Base-by-base conservation (phyloP, 2,113 vertebrate genomes). In the Atherinomorus stipes region DNA sequence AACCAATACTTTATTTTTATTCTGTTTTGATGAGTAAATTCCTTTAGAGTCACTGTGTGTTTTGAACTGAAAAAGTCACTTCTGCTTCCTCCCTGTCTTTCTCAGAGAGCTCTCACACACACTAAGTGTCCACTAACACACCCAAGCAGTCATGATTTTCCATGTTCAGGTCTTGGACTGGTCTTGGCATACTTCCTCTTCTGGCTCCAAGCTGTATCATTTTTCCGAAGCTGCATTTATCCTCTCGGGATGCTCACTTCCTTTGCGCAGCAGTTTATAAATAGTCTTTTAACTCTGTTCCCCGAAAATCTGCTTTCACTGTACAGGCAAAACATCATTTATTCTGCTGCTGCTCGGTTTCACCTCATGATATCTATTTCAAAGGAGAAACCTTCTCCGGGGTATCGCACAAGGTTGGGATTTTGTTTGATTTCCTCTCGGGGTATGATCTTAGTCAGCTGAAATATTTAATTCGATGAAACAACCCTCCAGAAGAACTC, bases 161-260 rank as follows among this genome's bases (percentile, higher is more conserved):
- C 89, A 85, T 90, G 89, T 92, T 92, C 85, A 88, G 89, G 74
- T 89, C 84, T 87, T 86, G 88, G 85, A 91, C 85, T 80, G 11
- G 64, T 85, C 83, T 74, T 77, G 80, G 50, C 60, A 16, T 83
- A 86, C 88, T 93, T 93, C 92, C 92, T 93, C 78, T 87, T 72
- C 85, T 93, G 91, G 91, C 93, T 91, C 86, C 80, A 51, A 83
- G 85, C 89, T 92, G 90, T 92, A 93, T 94, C 88, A 91, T 93
- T 94, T 91, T 93, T 93, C 92, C 91, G 78, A 91, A 89, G 91
- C 92, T 89, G 80, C 85, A 86, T 91, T 92, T 90, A 92, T 90
- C 83, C 93, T 88, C 91, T 50, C 40, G 91, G 90, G 92, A 92
- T 68, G 70, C 78, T 87, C 80, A 90, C 93, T 93, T 94, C 93